Evolutionary conservation across 2,797 vertebrate genomes (phyloP), one percentile per base, ranked within the genome.

Genomic region (Apodemus agrarius): DNA sequence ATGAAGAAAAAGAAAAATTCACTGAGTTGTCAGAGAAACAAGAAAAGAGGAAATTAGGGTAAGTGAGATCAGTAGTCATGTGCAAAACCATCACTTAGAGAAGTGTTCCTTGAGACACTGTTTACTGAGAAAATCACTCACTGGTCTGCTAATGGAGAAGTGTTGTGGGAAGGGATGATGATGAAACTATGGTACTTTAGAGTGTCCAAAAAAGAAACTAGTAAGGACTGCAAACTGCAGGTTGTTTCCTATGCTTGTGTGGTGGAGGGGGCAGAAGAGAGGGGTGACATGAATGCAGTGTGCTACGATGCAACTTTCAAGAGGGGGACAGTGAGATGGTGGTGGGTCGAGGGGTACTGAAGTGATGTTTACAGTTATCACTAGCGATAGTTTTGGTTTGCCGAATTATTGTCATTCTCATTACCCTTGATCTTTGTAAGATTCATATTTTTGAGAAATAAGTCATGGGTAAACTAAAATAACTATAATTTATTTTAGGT

Each of bases 391-490:
- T 12, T 78, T 82, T 9, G 3, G 6, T 22, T 92, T 46, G 22
- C 37, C 19, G 6, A 6, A 6, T 54, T 6, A 11, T 2, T 57
- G 54, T 3, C 34, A 49, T 67, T 93, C 3, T 12, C 13, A 37
- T 93, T 34, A 31, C 37, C 16, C 49, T n/a, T 29, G 5, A 31
- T 87, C n/a, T 81, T 59, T 21, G n/a, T 65, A 34, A 92, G 92
- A 72, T 54, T 22, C 1, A 6, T 13, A 31, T 61, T 67, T 65
- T 52, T 54, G 22, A 43, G 4, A 86, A 24, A 0, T 4, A 86
- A 75, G 29, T 40, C n/a, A 14, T 31, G 74, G 67, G 17, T 43
- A 49, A 87, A 72, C 79, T 88, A 69, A 87, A 94, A 89, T 16
- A 84, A 59, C 34, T 75, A 3, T 13, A 14, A 72, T 80, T 90